Base-by-base conservation (phyloP, 2,113 vertebrate genomes). In the Leptocoma aspasia region DNA sequence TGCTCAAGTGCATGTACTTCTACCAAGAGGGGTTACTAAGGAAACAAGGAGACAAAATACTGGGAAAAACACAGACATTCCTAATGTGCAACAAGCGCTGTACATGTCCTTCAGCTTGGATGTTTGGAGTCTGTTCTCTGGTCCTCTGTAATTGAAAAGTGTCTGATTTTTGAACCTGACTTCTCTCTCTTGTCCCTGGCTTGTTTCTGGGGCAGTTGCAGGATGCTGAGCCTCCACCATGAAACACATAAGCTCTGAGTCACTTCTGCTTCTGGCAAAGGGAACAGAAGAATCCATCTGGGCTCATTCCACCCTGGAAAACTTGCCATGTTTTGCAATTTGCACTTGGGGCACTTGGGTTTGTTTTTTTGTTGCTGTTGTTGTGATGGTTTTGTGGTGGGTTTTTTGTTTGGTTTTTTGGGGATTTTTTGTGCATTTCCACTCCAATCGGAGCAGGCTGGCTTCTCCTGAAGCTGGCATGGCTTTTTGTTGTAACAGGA, bases 271-370 rank as follows among this genome's bases (percentile, higher is more conserved):
- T 4, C 76, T 95, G 94, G 91, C 88, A 95, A 47, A 86, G 50
- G 50, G 23, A 90, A 50, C 0, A 3, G 92, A 90, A 95, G 82
- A 97, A 91, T 94, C 95, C 84, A 93, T 82, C 92, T 92, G 93
- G 89, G 95, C 89, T 89, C 10, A 1, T 94, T 96, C 94, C 95
- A 96, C 88, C 66, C 92, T 22, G 23, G 87, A 78, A 60, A 88
- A 73, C 68, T 92, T 81, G 82, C 71, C 79, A 41, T 44, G 68
- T 78, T 94, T 88, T 80, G 68, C 85, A 82, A 63, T 70, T 82
- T 89, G 54, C 52, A 53, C 60, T 8, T 82, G 82, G 41, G 47
- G n/a, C n/a, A n/a, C n/a, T n/a, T n/a, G n/a, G n/a, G n/a, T n/a
- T n/a, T n/a, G n/a, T n/a, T n/a, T n/a, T n/a, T n/a, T n/a, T n/a